phyloP scores from a whole-genome alignment of 2,888 invertebrate genomes.

The Dasypolia templi region DNA sequence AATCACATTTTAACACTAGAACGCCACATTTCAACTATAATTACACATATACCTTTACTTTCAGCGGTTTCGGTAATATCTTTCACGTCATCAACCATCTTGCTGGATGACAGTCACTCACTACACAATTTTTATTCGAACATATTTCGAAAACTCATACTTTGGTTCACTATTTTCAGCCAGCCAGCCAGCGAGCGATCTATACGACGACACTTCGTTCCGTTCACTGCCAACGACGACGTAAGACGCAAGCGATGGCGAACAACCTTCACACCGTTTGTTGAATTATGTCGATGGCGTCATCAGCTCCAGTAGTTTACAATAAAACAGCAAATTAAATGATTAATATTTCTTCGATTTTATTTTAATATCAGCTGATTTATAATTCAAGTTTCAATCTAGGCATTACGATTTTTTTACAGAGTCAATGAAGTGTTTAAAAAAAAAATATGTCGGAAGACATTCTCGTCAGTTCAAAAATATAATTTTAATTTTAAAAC shows the following conservation, averaged over 20 bases:
- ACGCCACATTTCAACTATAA: slow-evolving; percentile 85
- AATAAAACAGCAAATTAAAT: slow-evolving; percentile 22
- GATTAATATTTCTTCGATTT: slow-evolving; percentile 21
- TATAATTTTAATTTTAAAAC: background rate
- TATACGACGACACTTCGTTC: slow-evolving; percentile 89
- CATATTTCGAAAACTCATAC: slow-evolving; percentile 90
- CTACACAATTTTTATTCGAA: slow-evolving; percentile 90
- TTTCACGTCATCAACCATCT: slow-evolving; percentile 90
- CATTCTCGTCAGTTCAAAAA: slow-evolving; percentile 33
- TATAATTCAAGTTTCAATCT: slow-evolving; percentile 17
- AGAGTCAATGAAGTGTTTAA: slow-evolving; percentile 25
- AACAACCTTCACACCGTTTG: slow-evolving; percentile 72
- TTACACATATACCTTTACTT: slow-evolving; percentile 89
- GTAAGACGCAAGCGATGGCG: slow-evolving; percentile 78
- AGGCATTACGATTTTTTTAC: slow-evolving; percentile 49
- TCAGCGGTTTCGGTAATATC: slow-evolving; percentile 89
- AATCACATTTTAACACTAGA: slow-evolving; percentile 88
- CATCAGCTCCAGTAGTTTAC: slow-evolving; percentile 48
- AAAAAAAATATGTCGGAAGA: slow-evolving; percentile 31
- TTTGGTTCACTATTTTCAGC: slow-evolving; percentile 90
- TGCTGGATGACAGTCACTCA: slow-evolving; percentile 90
- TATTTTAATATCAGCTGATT: slow-evolving; percentile 51
- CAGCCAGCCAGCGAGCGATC: slow-evolving; percentile 89
- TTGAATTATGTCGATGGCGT: slow-evolving; percentile 70
- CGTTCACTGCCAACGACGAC: slow-evolving; percentile 87